Percentiles rank a stretch among this genome's conserved stretches.
Evolutionary conservation across 1,140 invertebrate species (phyloP).

Genomic region (Trichonephila clavata): DNA sequence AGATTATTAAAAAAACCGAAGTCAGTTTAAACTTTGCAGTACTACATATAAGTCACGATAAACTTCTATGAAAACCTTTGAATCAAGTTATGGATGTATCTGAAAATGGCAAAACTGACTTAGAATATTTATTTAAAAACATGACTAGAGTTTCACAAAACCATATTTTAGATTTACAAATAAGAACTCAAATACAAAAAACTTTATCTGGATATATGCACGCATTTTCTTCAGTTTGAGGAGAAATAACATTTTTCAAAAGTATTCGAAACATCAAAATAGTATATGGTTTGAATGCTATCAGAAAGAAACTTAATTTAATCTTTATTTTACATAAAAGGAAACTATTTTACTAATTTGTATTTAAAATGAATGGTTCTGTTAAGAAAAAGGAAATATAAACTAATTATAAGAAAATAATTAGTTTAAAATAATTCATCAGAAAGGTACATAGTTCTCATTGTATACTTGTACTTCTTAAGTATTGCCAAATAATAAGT

Average conservation of each 20-base stretch:
- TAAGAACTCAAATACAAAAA: background rate
- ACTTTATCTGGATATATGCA: background rate
- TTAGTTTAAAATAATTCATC: too few relatives aligned
- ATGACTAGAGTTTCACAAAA: background rate
- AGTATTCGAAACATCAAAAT: background rate
- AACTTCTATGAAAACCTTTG: constrained; percentile 11
- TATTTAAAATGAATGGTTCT: too few relatives aligned
- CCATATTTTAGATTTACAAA: background rate
- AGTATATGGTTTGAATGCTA: background rate
- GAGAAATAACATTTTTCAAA: background rate
- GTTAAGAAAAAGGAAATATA: too few relatives aligned
- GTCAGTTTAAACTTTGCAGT: background rate
- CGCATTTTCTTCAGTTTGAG: background rate
- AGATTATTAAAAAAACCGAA: background rate
- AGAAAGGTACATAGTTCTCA: too few relatives aligned
- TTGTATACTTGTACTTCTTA: too few relatives aligned
- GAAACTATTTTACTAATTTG: too few relatives aligned
- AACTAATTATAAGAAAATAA: too few relatives aligned
- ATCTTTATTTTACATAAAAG: too few relatives aligned
- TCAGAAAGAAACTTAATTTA: too few relatives aligned
- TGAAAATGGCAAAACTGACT: background rate
- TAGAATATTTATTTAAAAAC: constrained; percentile 4
- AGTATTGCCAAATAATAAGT: too few relatives aligned
- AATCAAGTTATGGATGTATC: constrained; percentile 40
- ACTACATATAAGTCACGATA: background rate